Base-by-base conservation (phyloP, 1,140 invertebrate genomes). In the Monochamus saltuarius region DNA sequence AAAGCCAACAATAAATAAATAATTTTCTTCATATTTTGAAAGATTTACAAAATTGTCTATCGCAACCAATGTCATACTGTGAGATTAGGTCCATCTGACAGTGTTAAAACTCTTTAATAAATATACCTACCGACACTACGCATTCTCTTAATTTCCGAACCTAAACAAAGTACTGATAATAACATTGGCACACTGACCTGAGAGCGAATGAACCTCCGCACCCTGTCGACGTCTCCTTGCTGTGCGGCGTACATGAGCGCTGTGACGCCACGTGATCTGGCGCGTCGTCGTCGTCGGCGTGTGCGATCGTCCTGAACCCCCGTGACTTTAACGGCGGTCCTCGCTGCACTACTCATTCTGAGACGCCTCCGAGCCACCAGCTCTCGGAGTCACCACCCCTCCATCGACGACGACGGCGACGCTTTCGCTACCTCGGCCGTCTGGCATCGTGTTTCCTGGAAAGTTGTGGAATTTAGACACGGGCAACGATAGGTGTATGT, bases 161-260 rank as follows among this genome's bases (percentile, higher is more conserved):
- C n/a, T n/a, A 29, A 29, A 29, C 6, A 2, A 29, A 3, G 2
- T 6, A 29, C 22, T 29, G 6, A 29, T 6, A 29, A 29, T 29
- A 29, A 29, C 52, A 40, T 10, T 56, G 53, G 13, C 16, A 34
- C 43, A 72, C 74, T 73, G 57, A 75, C 75, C 70, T 77, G 70
- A 36, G 56, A 58, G 45, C 66, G 64, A 19, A 75, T 56, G 29
- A 75, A 58, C 29, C 65, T 59, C 11, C 68, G 64, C 13, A 85
- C 84, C 55, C 80, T 76, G 4, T 78, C 72, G 71, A 85, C 78
- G 72, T 86, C 79, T 66, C 82, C 84, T 75, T 92, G 91, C 78
- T 94, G 91, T 73, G 91, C 93, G 66, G 92, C 91, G 77, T 93
- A 90, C 91, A 95, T 94, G 70, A 95, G 83, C 52, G 87, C 85